phyloP scores from a whole-genome alignment of 2,113 vertebrate species.

The Felis catus region DNA sequence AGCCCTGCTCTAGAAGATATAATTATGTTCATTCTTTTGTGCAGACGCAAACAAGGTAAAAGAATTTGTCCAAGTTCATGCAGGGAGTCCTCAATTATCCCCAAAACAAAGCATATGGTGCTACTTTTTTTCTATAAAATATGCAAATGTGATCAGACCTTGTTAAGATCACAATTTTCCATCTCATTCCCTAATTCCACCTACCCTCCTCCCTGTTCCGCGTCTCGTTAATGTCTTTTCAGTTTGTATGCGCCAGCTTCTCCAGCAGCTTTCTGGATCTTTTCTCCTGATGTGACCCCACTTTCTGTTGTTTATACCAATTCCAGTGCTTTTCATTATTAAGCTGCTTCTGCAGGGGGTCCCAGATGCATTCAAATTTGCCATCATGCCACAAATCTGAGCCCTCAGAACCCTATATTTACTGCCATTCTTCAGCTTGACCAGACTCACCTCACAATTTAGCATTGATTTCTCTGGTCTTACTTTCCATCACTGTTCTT shows the following conservation, averaged over 20 bases:
- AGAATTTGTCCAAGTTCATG: slow-evolving; percentile 23
- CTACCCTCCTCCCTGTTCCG: background rate
- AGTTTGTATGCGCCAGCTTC: background rate
- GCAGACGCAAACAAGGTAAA: slow-evolving; percentile 37
- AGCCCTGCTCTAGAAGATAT: background rate
- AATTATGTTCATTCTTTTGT: slow-evolving; percentile 33
- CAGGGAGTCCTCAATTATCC: slow-evolving; percentile 13
- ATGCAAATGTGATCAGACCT: background rate
- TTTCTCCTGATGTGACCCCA: background rate
- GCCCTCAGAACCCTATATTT: background rate
- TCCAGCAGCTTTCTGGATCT: background rate
- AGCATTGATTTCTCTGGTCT: background rate
- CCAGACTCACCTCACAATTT: accelerated
- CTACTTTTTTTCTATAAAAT: background rate
- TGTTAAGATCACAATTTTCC: background rate
- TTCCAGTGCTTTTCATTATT: background rate
- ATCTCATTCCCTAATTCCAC: background rate
- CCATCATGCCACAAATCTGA: background rate
- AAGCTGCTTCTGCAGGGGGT: background rate
- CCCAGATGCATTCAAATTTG: background rate
- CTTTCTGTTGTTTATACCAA: background rate
- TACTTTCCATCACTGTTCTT: background rate
- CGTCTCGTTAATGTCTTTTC: background rate
- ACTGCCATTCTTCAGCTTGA: background rate
- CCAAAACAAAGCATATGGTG: background rate